Conservation (phyloP, 1,140 invertebrate genomes). For the Apolygus lucorum region DNA sequence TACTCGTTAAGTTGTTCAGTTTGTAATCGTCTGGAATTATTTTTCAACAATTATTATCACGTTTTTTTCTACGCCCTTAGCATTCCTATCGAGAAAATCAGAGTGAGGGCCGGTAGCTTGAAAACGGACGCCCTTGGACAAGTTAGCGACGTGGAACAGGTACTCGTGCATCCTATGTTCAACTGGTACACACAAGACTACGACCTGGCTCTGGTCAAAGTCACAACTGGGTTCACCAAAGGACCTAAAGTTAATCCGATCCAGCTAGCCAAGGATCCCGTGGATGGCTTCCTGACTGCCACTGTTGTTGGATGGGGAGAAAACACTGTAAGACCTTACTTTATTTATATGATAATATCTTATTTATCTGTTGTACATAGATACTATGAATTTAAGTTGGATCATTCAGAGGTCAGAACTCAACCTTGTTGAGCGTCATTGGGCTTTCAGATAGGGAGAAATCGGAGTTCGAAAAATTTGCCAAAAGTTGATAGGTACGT, state of each 20-base stretch:
- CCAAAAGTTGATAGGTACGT: too few relatives aligned
- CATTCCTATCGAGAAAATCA: not conserved
- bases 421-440: too few relatives aligned
- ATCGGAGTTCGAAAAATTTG: too few relatives aligned
- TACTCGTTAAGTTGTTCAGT: too few relatives aligned
- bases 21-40: too few relatives aligned
- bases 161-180: not conserved
- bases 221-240: not conserved
- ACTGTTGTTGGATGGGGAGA: conserved; percentile 5
- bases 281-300: not conserved
- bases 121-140: not conserved
- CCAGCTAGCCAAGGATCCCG: conserved; percentile 1
- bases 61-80: not conserved
- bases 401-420: too few relatives aligned
- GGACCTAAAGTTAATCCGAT: not conserved
- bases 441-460: too few relatives aligned
- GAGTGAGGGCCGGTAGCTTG: not conserved
- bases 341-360: too few relatives aligned
- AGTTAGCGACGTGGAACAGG: not conserved
- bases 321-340: not conserved
- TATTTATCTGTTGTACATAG: too few relatives aligned
- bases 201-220: not conserved
- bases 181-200: not conserved
- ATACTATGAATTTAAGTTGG: too few relatives aligned
- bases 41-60: not conserved